Evolutionary conservation across 2,888 invertebrate species (phyloP).

Genomic region (Hirtodrosophila trivittata): DNA sequence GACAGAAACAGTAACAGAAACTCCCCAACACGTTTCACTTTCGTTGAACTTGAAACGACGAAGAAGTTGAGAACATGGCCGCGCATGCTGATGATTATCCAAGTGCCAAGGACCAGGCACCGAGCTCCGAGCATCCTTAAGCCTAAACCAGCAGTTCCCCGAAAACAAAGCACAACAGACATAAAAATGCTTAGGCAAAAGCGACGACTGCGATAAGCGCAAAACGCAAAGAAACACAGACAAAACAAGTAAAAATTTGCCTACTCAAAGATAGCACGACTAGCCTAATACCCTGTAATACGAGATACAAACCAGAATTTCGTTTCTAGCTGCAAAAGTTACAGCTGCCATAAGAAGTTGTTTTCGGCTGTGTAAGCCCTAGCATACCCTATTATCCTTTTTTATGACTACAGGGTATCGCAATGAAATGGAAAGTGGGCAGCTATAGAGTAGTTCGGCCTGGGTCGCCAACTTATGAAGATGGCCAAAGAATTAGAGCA

Average conservation of each 20-base stretch:
- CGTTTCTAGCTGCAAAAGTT: no score
- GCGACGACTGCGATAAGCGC: constrained; percentile 58
- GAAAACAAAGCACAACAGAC: constrained; percentile 59
- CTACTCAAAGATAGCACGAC: background rate
- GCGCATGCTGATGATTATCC: constrained; percentile 78
- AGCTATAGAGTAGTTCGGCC: constrained; percentile 36
- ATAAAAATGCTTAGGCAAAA: constrained; percentile 66
- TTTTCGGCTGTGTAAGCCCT: no score
- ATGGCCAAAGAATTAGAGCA: constrained; percentile 55
- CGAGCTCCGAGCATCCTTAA: constrained; percentile 43
- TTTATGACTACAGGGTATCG: constrained; percentile 7
- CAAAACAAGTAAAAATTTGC: constrained; percentile 5
- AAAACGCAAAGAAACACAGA: constrained; percentile 6
- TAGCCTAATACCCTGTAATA: no score
- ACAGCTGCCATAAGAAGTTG: no score
- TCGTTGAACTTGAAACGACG: constrained; percentile 66
- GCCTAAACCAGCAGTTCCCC: constrained; percentile 31
- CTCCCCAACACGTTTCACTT: constrained; percentile 60
- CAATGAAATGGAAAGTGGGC: constrained; percentile 58
- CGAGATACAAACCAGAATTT: no score
- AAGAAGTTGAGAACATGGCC: constrained; percentile 62
- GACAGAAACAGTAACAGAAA: constrained; percentile 7
- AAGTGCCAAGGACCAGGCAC: constrained; percentile 11
- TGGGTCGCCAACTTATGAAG: constrained; percentile 40
- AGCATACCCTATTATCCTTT: background rate